phyloP scores from a whole-genome alignment of 2,797 vertebrate species.

The Crenichthys baileyi region DNA sequence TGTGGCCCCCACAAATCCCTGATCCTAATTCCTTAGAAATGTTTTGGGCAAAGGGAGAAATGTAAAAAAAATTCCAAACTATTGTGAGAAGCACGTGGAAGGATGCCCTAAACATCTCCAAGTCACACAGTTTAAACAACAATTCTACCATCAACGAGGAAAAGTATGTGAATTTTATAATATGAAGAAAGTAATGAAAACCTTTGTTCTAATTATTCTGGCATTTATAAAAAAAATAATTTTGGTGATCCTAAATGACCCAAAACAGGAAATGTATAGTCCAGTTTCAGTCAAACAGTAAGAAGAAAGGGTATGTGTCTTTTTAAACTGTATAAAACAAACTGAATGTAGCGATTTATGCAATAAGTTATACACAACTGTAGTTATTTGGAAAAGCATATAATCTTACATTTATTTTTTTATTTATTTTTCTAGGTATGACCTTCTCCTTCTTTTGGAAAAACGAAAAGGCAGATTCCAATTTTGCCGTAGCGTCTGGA shows the following conservation, averaged over 20 bases:
- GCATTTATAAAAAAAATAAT: neutral
- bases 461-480: conserved; percentile 81
- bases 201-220: neutral
- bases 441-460: conserved; percentile 99
- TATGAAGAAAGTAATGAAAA: neutral
- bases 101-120: neutral
- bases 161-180: neutral
- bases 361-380: too few relatives aligned
- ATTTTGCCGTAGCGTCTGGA: conserved; percentile 84
- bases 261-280: neutral
- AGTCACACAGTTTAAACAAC: neutral
- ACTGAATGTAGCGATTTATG: too few relatives aligned
- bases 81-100: neutral
- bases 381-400: neutral
- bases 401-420: neutral
- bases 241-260: neutral
- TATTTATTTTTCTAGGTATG: conserved; percentile 81
- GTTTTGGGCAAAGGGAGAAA: neutral
- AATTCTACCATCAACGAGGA: neutral
- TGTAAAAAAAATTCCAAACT: neutral
- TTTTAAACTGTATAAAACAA: neutral
- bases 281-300: neutral
- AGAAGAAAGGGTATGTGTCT: neutral
- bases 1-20: too few relatives aligned
- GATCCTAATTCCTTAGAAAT: too few relatives aligned